Evolutionary conservation across 2,797 vertebrate species (phyloP).

Genomic region (Myotis findleyi): DNA sequence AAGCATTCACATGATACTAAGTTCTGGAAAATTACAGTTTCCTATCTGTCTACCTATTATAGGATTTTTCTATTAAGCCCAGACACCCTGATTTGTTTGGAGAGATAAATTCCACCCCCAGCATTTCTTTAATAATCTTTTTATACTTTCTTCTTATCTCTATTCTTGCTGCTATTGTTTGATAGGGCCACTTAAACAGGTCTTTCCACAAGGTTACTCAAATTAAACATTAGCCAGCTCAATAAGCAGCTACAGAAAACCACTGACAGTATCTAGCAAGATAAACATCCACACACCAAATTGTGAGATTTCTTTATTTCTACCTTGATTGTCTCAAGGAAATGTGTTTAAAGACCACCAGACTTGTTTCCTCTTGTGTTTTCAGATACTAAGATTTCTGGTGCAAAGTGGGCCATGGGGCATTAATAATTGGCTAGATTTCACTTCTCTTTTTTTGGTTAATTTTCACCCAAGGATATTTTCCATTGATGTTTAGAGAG

Average conservation of each 20-base stretch:
- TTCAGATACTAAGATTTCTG: constrained; percentile 27
- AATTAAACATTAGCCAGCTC: constrained; percentile 86
- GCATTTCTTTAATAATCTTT: constrained; percentile 85
- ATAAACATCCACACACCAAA: constrained; percentile 82
- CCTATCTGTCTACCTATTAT: constrained; percentile 73
- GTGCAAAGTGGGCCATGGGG: background rate
- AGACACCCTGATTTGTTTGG: constrained; percentile 74
- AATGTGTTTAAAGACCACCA: constrained; percentile 59
- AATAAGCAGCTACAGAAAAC: constrained; percentile 81
- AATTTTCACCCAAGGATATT: too few relatives aligned
- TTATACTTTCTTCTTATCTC: constrained; percentile 86
- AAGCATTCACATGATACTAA: background rate
- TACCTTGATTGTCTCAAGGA: constrained; percentile 72
- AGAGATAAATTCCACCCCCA: constrained; percentile 84
- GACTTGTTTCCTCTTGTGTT: constrained; percentile 64
- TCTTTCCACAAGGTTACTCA: constrained; percentile 87
- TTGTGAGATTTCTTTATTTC: constrained; percentile 81
- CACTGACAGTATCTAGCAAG: constrained; percentile 80
- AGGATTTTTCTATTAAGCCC: constrained; percentile 81
- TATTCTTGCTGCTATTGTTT: constrained; percentile 83
- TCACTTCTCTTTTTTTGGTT: background rate
- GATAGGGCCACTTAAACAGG: constrained; percentile 84
- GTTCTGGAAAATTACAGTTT: constrained; percentile 66
- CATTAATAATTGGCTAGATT: constrained; percentile 42
- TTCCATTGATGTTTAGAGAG: too few relatives aligned